Conservation (phyloP, 2,888 invertebrate genomes). For the Pseudoips prasinana region DNA sequence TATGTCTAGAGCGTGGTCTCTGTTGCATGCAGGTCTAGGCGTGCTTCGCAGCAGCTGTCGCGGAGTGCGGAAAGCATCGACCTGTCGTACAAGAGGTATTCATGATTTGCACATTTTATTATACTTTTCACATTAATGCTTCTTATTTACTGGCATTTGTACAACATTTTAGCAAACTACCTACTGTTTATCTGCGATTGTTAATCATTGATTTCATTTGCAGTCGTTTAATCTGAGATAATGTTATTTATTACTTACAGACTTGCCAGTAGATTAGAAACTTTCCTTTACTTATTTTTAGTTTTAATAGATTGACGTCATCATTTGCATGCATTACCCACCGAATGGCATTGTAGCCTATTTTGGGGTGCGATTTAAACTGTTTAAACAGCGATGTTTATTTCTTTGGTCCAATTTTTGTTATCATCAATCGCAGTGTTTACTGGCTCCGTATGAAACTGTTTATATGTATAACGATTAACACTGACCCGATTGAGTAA, state of each 20-base stretch:
- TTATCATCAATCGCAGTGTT: not conserved
- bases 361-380: too few relatives aligned
- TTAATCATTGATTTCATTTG: too few relatives aligned
- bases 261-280: slow-evolving; percentile 14
- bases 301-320: too few relatives aligned
- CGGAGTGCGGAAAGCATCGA: slow-evolving; percentile 85
- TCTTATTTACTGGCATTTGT: slow-evolving; percentile 15
- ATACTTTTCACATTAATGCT: slow-evolving; percentile 8
- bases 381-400: too few relatives aligned
- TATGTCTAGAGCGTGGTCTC: slow-evolving; percentile 76
- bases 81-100: slow-evolving; percentile 83
- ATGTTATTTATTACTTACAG: slow-evolving; percentile 10
- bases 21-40: slow-evolving; percentile 90
- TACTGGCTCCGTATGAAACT: slow-evolving; percentile 10
- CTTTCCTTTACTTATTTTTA: too few relatives aligned
- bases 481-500: slow-evolving; percentile 42
- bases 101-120: slow-evolving; percentile 18
- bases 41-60: slow-evolving; percentile 92
- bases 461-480: slow-evolving; percentile 36
- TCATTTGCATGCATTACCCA: too few relatives aligned
- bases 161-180: too few relatives aligned
- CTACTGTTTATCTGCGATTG: too few relatives aligned
- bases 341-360: too few relatives aligned
- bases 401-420: too few relatives aligned
- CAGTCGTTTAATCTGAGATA: not conserved